A percentile compares a stretch with the other conserved stretches of the same genome.
Evolutionary conservation across 2,888 invertebrate species (phyloP).

Genomic region (Aleiodes leptofemur): DNA sequence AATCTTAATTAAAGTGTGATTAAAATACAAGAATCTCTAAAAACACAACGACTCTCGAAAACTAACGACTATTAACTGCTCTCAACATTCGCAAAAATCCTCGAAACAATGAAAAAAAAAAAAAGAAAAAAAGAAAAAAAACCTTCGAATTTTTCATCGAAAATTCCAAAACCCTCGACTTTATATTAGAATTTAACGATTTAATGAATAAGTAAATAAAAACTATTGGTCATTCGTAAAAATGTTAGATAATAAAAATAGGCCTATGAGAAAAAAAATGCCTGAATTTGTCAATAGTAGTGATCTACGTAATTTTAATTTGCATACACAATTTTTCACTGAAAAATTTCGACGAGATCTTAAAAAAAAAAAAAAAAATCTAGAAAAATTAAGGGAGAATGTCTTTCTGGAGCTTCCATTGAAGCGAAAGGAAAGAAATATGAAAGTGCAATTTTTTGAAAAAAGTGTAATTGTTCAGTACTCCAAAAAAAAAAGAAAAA

Average conservation of each 20-base stretch:
- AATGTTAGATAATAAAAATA: neutral
- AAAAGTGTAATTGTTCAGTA: constrained; percentile 44
- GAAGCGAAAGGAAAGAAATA: constrained; percentile 10
- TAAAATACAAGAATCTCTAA: no score
- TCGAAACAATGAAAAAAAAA: no score
- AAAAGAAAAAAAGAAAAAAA: no score
- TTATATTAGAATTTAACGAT: constrained; percentile 10
- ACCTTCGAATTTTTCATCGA: no score
- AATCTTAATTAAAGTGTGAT: no score
- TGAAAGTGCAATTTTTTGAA: constrained; percentile 35
- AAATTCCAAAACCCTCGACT: no score
- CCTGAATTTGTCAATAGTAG: no score
- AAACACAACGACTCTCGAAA: no score
- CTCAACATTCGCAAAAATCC: no score
- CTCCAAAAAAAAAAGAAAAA: constrained; percentile 1
- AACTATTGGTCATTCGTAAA: constrained; percentile 29
- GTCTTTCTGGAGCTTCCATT: neutral
- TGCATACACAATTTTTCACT: constrained; percentile 8
- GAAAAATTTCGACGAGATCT: constrained; percentile 50
- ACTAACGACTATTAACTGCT: no score
- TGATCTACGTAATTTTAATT: no score
- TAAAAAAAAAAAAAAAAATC: constrained; percentile 41
- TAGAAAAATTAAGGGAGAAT: neutral
- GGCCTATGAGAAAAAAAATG: no score
- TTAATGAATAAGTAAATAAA: neutral